Conservation (phyloP, 2,113 vertebrate species). For the Vanacampus margaritifer region DNA sequence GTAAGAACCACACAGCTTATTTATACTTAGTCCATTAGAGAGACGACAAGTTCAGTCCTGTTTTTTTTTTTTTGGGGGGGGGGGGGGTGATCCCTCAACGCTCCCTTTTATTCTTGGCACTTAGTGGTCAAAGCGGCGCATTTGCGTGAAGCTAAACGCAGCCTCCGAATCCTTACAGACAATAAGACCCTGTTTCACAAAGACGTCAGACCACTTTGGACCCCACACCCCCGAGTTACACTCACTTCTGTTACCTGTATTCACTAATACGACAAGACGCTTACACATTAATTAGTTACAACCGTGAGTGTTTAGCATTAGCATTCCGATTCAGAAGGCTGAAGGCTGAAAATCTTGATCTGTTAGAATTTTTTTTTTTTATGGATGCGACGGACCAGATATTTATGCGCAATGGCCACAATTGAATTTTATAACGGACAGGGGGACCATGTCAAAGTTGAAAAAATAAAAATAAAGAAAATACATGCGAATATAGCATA, state of each 20-base stretch:
- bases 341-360: no score
- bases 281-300: neutral
- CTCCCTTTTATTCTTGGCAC: conserved; percentile 9
- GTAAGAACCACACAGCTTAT: conserved; percentile 9
- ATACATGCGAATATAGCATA: no score
- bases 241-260: neutral
- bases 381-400: no score
- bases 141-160: neutral
- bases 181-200: neutral
- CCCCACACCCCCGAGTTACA: neutral
- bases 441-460: no score
- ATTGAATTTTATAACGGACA: no score
- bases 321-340: no score
- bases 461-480: no score
- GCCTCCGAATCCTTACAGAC: neutral
- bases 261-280: neutral
- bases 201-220: neutral
- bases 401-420: no score
- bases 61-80: neutral
- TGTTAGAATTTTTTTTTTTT: no score
- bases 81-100: conserved; percentile 6
- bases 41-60: neutral
- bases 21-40: neutral
- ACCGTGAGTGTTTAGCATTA: no score
- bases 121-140: conserved; percentile 2